A percentile compares a stretch with the other conserved stretches of the same genome.
Conservation (phyloP, 2,797 vertebrate species). For the Sebastes melanostomus region DNA sequence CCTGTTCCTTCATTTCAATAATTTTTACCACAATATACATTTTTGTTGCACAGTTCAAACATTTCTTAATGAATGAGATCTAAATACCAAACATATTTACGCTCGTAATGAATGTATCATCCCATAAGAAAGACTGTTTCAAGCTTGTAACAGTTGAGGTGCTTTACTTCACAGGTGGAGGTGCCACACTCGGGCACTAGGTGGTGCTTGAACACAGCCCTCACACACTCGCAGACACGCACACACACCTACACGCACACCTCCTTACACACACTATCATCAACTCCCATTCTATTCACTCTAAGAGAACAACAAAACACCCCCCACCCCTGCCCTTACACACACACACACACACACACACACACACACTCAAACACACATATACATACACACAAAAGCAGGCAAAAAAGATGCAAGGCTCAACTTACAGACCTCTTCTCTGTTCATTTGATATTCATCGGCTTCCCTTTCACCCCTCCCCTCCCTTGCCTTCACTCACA, state of each 20-base stretch:
- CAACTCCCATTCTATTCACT: constrained; percentile 63
- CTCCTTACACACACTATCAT: constrained; percentile 44
- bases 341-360: constrained; percentile 26
- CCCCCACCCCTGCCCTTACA: constrained; percentile 37
- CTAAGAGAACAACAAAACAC: constrained; percentile 64
- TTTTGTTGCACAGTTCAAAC: neutral
- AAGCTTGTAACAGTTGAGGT: constrained; percentile 18
- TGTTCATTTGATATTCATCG: constrained; percentile 74
- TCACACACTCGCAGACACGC: constrained; percentile 36
- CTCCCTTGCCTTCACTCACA: constrained; percentile 16
- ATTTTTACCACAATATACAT: neutral
- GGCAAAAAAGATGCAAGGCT: constrained; percentile 49
- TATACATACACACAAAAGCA: constrained; percentile 26
- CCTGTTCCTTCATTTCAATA: neutral
- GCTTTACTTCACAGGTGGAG: constrained; percentile 65
- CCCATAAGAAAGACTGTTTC: neutral
- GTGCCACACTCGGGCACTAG: constrained; percentile 83
- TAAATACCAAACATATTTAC: neutral
- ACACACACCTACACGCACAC: constrained; percentile 15
- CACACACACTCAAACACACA: constrained; percentile 1
- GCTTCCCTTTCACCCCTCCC: constrained; percentile 60
- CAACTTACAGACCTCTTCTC: constrained; percentile 66
- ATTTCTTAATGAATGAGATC: neutral
- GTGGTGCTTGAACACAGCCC: constrained; percentile 95
- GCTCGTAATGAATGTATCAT: neutral